Base-by-base conservation (phyloP, 2,797 vertebrate species). In the Semotilus atromaculatus region DNA sequence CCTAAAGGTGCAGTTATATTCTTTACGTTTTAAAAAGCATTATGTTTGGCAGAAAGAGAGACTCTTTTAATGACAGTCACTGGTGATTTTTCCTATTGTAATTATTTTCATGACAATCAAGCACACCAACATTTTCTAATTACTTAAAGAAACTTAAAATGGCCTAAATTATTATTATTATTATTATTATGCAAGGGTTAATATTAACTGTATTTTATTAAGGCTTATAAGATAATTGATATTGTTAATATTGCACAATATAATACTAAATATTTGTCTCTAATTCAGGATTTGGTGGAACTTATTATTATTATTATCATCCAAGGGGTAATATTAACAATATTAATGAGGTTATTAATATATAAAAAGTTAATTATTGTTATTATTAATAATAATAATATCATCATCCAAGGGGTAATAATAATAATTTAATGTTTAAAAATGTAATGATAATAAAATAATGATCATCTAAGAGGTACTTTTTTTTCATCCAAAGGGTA, bases 1-100 rank as follows among this genome's bases (percentile, higher is more conserved):
- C 66, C 53, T 1, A 84, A 81, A 88, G 85, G 88, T 85, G 51
- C n/a, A 3, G 34, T 48, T 34, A 3, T 19, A 7, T 2, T 11
- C 2, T 16, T 62, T 14, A 9, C 4, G 8, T 13, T 13, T 48
- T 26, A 14, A 53, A 5, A 67, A 7, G 7, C 19, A 10, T 36
- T 58, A 38, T 0, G 7, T 60, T n/a, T n/a, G 10, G 26, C 29
- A 55, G 36, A 31, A 19, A 31, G 4, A 29, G 1, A 34, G 3
- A 3, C 19, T 23, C 1, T 53, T 18, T 16, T 29, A 18, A 18
- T 29, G n/a, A 16, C 60, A 13, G 29, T 29, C 60, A 0, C 60
- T 62, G 5, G 55, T 9, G 1, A 29, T 26, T 16, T 18, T 18
- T 4, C 53, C 21, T 19, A 13, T 48, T 72, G n/a, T 19, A 31